Percentiles rank a stretch among this genome's conserved stretches.
phyloP scores from a whole-genome alignment of 1,140 invertebrate genomes.

The Bactericera cockerelli region DNA sequence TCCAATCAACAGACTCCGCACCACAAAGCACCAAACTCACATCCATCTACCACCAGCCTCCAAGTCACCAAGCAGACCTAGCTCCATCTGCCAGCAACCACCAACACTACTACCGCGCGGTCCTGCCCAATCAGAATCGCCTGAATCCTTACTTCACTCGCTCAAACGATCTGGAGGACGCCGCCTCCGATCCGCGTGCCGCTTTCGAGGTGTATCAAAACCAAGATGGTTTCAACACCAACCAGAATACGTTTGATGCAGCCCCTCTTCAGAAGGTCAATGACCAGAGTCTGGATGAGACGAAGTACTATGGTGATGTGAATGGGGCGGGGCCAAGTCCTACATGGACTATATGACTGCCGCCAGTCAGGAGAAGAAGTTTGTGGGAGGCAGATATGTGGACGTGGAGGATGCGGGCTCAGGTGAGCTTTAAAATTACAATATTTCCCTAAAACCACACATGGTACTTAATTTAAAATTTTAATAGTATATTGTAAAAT shows the following conservation, averaged over 20 bases:
- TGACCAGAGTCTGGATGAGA: not conserved
- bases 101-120: not conserved
- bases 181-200: not conserved
- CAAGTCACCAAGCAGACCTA: not conserved
- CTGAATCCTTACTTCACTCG: not conserved
- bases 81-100: not conserved
- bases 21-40: too few species aligned
- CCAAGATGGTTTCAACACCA: not conserved
- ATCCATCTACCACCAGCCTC: too few species aligned
- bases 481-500: too few species aligned
- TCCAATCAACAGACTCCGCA: too few species aligned
- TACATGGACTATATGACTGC: conserved; percentile 4
- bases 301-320: not conserved
- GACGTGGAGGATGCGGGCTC: too few species aligned
- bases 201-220: not conserved
- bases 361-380: not conserved
- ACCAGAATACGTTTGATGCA: too few species aligned
- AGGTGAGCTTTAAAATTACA: too few species aligned
- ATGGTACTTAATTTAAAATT: too few species aligned
- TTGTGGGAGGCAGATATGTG: too few species aligned
- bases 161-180: not conserved
- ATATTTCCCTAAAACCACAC: too few species aligned
- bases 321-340: conserved; percentile 1
- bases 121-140: not conserved
- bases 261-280: not conserved